A percentile compares a stretch with the other conserved stretches of the same genome.
These are phyloP conservation scores for Triops cancriformis DNA, from an alignment of 1,140 invertebrate species.

Conservation along the genomic window DNA sequence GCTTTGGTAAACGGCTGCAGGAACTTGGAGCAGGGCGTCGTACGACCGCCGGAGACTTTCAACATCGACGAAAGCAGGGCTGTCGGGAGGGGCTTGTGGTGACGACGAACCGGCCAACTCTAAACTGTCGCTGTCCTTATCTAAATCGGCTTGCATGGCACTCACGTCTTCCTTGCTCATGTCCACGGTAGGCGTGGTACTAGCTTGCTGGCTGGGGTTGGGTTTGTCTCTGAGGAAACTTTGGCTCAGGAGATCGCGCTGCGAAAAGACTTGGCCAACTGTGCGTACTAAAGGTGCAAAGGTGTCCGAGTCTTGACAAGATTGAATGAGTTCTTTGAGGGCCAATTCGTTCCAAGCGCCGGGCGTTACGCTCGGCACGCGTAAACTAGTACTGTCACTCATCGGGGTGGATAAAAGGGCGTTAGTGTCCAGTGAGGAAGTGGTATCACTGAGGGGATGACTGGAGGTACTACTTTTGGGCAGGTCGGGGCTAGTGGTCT, in stretches of 20 bases:
- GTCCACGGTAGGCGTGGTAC: background rate
- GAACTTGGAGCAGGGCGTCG: constrained; percentile 46
- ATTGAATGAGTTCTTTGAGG: constrained; percentile 54
- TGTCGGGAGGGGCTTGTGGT: background rate
- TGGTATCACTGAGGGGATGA: constrained; percentile 17
- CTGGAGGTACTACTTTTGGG: constrained; percentile 21
- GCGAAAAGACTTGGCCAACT: constrained; percentile 62
- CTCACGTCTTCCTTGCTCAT: constrained; percentile 59
- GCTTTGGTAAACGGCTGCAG: constrained; percentile 51
- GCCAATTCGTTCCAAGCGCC: constrained; percentile 54
- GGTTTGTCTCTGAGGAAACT: constrained; percentile 49
- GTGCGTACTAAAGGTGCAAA: constrained; percentile 58
- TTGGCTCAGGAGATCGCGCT: constrained; percentile 54
- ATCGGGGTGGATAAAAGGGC: background rate
- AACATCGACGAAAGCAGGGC: constrained; percentile 39
- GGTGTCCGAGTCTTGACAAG: constrained; percentile 50
- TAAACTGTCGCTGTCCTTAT: constrained; percentile 70
- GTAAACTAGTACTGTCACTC: background rate
- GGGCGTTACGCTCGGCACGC: background rate
- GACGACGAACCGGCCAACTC: constrained; percentile 31
- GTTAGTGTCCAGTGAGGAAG: background rate
- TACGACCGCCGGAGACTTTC: constrained; percentile 54
- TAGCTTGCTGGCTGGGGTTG: constrained; percentile 33
- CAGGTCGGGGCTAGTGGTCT: background rate
- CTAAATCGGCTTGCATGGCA: constrained; percentile 63